These are phyloP conservation scores for Ganaspis brasiliensis DNA, from an alignment of 2,888 invertebrate species.

Conservation along the genomic window DNA sequence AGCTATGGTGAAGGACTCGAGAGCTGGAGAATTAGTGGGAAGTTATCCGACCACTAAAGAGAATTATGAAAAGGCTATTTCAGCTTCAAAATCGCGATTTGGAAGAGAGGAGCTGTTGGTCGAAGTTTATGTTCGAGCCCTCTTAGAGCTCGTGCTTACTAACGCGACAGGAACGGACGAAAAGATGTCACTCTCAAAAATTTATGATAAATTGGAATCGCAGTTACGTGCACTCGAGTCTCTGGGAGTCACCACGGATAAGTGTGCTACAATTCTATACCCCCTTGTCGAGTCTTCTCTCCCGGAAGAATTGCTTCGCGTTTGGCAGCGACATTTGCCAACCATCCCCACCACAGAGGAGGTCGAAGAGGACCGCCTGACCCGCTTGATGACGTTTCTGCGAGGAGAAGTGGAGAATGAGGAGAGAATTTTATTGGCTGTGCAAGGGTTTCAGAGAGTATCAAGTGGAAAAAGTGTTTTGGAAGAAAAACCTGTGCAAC, in stretches of 20 bases:
- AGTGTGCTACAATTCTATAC: slow-evolving; percentile 51
- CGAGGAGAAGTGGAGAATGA: too few species aligned
- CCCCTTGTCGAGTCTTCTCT: neutral
- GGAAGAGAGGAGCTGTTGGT: slow-evolving; percentile 65
- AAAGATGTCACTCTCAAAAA: neutral
- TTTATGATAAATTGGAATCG: neutral
- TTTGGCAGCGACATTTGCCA: neutral
- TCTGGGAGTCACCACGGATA: slow-evolving; percentile 58
- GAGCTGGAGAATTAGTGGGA: too few species aligned
- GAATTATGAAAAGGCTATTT: neutral
- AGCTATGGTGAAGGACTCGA: slow-evolving; percentile 1
- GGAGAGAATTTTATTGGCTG: too few species aligned
- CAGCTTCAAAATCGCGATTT: neutral
- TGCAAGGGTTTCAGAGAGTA: too few species aligned
- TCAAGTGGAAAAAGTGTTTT: too few species aligned
- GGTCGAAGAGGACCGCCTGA: neutral
- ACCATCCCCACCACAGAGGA: too few species aligned
- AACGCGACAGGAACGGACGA: slow-evolving; percentile 39
- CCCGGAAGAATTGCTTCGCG: neutral
- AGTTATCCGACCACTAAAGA: too few species aligned
- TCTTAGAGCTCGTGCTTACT: slow-evolving; percentile 62
- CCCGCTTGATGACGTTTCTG: neutral
- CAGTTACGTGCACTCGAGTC: slow-evolving; percentile 5
- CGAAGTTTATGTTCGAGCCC: slow-evolving; percentile 67
- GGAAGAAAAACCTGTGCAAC: neutral